Conservation (phyloP, 2,888 invertebrate genomes). For the Trypoxylon attenuatum region DNA sequence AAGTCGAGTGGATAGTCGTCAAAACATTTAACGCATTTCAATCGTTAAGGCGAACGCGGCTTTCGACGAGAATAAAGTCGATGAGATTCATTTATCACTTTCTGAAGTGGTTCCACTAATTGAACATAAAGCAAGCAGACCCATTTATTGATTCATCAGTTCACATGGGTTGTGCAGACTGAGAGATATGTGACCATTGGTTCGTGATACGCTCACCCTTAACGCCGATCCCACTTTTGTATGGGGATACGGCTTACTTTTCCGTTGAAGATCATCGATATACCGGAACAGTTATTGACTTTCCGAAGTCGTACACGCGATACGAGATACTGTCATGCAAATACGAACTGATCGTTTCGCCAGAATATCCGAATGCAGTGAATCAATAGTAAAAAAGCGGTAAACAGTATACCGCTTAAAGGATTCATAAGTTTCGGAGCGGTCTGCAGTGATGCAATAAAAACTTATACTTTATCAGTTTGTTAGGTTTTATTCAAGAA, state of each 20-base stretch:
- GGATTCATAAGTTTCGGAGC: too few species aligned
- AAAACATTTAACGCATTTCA: too few species aligned
- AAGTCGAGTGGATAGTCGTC: too few species aligned
- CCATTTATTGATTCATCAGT: conserved; percentile 39
- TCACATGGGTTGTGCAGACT: conserved; percentile 8
- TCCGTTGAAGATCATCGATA: conserved; percentile 31
- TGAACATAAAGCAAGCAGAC: conserved; percentile 25
- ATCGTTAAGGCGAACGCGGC: too few species aligned
- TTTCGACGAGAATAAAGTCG: too few species aligned
- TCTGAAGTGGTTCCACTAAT: too few species aligned
- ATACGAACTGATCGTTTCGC: conserved; percentile 8
- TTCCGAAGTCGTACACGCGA: conserved; percentile 5
- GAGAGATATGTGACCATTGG: background rate
- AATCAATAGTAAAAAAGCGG: conserved; percentile 28
- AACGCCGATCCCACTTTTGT: conserved; percentile 8
- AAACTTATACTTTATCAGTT: too few species aligned
- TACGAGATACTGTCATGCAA: conserved; percentile 9
- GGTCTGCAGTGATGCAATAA: too few species aligned
- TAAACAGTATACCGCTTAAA: conserved; percentile 17
- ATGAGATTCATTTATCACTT: too few species aligned
- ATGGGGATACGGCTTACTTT: conserved; percentile 20
- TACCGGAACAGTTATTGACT: conserved; percentile 24
- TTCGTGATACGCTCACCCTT: background rate
- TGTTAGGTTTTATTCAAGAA: too few species aligned
- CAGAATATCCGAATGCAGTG: conserved; percentile 2